Evolutionary conservation across 1,140 invertebrate genomes (phyloP).

Genomic region (Onthophagus taurus): DNA sequence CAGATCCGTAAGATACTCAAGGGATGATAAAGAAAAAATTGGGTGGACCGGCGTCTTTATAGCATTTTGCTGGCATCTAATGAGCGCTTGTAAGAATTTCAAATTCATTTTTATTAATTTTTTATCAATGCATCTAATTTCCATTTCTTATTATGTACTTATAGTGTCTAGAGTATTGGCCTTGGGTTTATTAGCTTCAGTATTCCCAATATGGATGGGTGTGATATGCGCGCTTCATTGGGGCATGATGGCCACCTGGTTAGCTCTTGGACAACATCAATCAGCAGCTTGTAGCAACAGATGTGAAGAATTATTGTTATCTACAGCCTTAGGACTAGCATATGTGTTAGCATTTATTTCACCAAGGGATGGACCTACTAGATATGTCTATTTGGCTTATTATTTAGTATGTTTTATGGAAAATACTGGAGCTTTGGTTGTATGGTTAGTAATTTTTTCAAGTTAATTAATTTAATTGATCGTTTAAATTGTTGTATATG

Average conservation of each 20-base stretch:
- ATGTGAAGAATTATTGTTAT: slow-evolving; percentile 40
- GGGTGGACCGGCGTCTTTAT: slow-evolving; percentile 32
- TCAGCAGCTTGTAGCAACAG: slow-evolving; percentile 37
- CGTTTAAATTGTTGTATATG: slow-evolving; percentile 3
- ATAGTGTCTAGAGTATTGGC: slow-evolving; percentile 35
- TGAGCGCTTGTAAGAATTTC: slow-evolving; percentile 34
- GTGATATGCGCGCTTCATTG: slow-evolving; percentile 35
- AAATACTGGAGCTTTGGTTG: slow-evolving; percentile 40
- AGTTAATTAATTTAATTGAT: too few relatives aligned
- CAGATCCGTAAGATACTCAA: slow-evolving; percentile 32
- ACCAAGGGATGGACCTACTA: slow-evolving; percentile 39
- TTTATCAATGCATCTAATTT: not conserved
- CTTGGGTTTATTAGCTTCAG: slow-evolving; percentile 34
- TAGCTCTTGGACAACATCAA: slow-evolving; percentile 35
- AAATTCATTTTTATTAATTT: not conserved
- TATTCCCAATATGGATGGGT: slow-evolving; percentile 38
- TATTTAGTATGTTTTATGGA: slow-evolving; percentile 43
- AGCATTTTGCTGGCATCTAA: slow-evolving; percentile 38
- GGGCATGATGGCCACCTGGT: slow-evolving; percentile 37
- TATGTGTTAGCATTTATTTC: slow-evolving; percentile 42
- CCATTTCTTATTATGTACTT: slow-evolving; percentile 20
- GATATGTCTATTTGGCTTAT: slow-evolving; percentile 40
- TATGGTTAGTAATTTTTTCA: slow-evolving; percentile 40
- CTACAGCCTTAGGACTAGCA: slow-evolving; percentile 37
- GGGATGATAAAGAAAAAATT: slow-evolving; percentile 38